Conservation (phyloP, 2,888 invertebrate species). For the Crioceris asparagi region DNA sequence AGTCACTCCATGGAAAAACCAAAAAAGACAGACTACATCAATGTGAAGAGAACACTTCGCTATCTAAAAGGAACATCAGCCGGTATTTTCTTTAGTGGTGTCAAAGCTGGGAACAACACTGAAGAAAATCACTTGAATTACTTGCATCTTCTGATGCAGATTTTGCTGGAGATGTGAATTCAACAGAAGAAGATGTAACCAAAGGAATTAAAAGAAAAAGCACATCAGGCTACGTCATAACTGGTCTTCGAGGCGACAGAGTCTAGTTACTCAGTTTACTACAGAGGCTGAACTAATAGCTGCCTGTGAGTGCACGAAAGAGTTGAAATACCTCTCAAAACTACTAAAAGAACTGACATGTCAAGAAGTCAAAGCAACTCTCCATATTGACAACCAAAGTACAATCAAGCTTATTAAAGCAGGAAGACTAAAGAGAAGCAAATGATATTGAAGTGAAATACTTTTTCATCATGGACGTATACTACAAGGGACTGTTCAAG, state of each 20-base stretch:
- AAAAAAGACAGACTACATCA: neutral
- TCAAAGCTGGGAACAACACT: no score
- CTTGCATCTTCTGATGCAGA: no score
- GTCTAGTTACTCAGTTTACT: no score
- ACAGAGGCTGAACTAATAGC: constrained; percentile 4
- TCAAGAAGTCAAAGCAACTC: neutral
- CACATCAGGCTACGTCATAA: no score
- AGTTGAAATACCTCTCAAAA: neutral
- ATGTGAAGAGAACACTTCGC: neutral
- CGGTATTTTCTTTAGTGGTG: no score
- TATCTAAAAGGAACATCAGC: neutral
- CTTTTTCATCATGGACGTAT: neutral
- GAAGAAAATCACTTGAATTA: no score
- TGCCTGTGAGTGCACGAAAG: constrained; percentile 3
- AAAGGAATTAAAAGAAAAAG: no score
- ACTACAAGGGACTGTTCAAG: neutral
- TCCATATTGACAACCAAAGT: neutral
- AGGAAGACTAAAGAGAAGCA: constrained; percentile 12
- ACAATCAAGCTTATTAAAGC: constrained; percentile 15
- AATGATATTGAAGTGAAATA: neutral
- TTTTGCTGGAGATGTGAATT: no score
- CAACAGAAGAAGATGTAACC: no score
- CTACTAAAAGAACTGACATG: neutral
- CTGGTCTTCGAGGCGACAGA: no score
- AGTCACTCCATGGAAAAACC: no score